These are phyloP conservation scores for Bellardia pandia DNA, from an alignment of 2,888 invertebrate species.

Conservation along the genomic window DNA sequence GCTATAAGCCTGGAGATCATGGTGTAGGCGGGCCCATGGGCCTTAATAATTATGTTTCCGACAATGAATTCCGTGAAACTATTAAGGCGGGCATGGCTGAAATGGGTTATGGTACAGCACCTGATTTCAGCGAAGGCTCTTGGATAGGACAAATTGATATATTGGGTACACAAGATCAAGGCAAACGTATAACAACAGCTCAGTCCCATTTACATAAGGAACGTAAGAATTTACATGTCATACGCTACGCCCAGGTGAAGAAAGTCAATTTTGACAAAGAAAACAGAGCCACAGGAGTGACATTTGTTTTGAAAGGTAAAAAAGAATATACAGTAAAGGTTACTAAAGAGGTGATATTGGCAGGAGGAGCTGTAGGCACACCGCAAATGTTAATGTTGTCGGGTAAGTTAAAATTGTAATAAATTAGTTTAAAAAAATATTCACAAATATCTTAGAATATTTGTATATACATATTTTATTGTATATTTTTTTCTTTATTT, in stretches of 20 bases:
- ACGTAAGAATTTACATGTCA: conserved; percentile 86
- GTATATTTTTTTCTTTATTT: background rate
- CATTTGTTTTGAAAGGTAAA: conserved; percentile 85
- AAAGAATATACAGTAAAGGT: conserved; percentile 85
- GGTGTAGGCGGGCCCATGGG: conserved; percentile 87
- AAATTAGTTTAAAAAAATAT: too few relatives aligned
- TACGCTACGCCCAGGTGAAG: conserved; percentile 86
- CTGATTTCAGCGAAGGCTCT: conserved; percentile 92
- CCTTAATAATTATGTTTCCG: conserved; percentile 87
- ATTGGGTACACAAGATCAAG: conserved; percentile 93
- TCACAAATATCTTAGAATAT: too few relatives aligned
- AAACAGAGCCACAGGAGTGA: conserved; percentile 85
- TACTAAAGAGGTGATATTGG: conserved; percentile 92
- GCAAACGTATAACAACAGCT: conserved; percentile 91
- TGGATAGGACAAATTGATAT: conserved; percentile 94
- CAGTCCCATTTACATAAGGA: conserved; percentile 88
- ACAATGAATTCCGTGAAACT: conserved; percentile 88
- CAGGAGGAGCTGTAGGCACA: conserved; percentile 96
- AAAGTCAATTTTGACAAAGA: conserved; percentile 85
- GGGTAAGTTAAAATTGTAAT: conserved; percentile 84
- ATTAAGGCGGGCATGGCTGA: conserved; percentile 92
- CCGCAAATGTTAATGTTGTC: conserved; percentile 96
- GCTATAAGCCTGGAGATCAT: conserved; percentile 84
- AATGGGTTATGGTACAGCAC: conserved; percentile 91
- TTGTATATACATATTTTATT: background rate